Percentiles rank a stretch among this genome's conserved stretches.
phyloP scores from a whole-genome alignment of 2,797 vertebrate species.

The Remorina albescens region DNA sequence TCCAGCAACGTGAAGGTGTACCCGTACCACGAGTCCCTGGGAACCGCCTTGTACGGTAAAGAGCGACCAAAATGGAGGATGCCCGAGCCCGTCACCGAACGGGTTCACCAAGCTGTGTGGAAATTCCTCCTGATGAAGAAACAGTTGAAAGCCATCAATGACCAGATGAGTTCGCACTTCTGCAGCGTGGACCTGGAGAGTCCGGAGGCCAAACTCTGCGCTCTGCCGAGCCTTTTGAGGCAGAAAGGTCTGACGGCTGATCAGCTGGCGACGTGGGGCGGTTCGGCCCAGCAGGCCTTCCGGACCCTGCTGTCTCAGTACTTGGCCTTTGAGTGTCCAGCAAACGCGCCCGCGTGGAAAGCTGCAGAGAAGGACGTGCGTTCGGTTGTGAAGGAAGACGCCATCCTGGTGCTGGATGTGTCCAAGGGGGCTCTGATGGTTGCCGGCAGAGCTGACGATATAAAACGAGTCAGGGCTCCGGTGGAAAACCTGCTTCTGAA shows the following conservation, averaged over 20 bases:
- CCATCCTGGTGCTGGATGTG: constrained; percentile 65
- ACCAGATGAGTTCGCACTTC: constrained; percentile 80
- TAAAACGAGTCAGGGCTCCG: constrained; percentile 64
- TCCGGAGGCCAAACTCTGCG: constrained; percentile 76
- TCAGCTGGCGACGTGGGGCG: constrained; percentile 82
- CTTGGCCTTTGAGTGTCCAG: constrained; percentile 50
- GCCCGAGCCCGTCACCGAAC: constrained; percentile 82
- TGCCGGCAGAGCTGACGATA: constrained; percentile 78
- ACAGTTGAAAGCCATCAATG: constrained; percentile 71
- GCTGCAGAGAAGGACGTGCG: constrained; percentile 69
- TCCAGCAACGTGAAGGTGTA: constrained; percentile 81
- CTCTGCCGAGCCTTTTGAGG: constrained; percentile 77
- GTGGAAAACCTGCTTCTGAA: constrained; percentile 73
- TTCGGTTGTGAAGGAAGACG: constrained; percentile 53
- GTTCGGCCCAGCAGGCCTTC: constrained; percentile 68
- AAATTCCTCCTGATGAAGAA: constrained; percentile 80
- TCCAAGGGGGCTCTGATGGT: constrained; percentile 70
- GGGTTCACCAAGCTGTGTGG: constrained; percentile 78
- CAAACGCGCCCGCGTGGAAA: constrained; percentile 76
- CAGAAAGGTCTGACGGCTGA: constrained; percentile 67
- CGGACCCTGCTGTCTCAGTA: constrained; percentile 77
- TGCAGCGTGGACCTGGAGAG: constrained; percentile 80
- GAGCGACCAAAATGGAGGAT: constrained; percentile 83
- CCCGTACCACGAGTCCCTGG: constrained; percentile 84
- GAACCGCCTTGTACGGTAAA: constrained; percentile 85